Evolutionary conservation across 2,113 vertebrate genomes (phyloP).

Genomic region (Zootoca vivipara): DNA sequence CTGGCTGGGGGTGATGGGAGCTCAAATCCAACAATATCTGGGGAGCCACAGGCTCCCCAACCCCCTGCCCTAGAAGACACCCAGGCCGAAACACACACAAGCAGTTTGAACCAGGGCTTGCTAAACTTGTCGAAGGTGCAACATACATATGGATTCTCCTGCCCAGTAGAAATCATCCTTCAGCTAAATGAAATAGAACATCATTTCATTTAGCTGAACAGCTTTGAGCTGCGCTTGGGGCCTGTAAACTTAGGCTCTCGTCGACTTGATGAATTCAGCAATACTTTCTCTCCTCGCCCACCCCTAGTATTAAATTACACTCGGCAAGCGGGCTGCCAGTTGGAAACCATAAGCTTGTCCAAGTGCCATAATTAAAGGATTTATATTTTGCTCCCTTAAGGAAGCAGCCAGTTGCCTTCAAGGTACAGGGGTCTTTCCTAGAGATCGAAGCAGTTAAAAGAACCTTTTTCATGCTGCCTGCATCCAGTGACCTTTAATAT

Average conservation of each 20-base stretch:
- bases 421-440: neutral
- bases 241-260: neutral
- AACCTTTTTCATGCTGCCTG: neutral
- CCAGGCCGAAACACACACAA: neutral
- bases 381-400: neutral
- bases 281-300: neutral
- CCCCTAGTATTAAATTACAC: neutral
- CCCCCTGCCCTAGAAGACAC: neutral
- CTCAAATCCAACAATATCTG: neutral
- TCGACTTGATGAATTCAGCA: neutral
- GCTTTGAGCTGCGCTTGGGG: neutral
- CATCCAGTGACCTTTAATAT: constrained; percentile 21
- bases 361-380: neutral
- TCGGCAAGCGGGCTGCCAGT: neutral
- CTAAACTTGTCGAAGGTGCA: neutral
- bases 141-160: too few species aligned
- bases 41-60: neutral
- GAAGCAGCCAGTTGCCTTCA: neutral
- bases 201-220: neutral
- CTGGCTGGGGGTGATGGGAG: neutral
- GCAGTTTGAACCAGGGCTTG: neutral
- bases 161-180: too few species aligned
- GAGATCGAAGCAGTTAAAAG: constrained; percentile 1
- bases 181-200: too few species aligned
- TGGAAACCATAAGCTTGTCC: neutral